Evolutionary conservation across 2,888 invertebrate genomes (phyloP).

Genomic region (Phyllotreta cruciferae): DNA sequence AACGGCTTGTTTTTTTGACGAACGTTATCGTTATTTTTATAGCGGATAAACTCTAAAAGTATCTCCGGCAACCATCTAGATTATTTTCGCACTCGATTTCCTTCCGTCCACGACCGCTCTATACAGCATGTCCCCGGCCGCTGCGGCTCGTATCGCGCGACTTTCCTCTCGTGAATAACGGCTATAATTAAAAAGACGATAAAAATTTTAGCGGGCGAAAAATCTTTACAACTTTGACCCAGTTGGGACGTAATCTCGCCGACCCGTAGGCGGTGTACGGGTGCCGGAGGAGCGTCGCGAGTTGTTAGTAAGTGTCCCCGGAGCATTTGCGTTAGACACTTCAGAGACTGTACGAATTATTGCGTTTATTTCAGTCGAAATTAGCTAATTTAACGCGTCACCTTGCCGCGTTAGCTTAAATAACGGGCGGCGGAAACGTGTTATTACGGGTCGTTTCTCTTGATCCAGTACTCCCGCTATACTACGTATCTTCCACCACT

Average conservation of each 20-base stretch:
- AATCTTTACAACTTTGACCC: constrained; percentile 7
- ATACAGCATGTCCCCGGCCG: no score
- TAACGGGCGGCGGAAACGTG: constrained; percentile 20
- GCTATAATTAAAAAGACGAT: no score
- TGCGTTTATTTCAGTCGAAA: constrained; percentile 29
- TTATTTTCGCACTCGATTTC: no score
- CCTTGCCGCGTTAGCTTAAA: constrained; percentile 24
- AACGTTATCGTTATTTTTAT: no score
- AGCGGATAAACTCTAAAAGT: no score
- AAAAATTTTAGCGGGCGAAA: neutral
- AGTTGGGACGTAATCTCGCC: neutral
- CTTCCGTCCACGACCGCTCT: no score
- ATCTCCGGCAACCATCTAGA: no score
- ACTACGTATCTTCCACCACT: no score
- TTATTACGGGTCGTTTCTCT: constrained; percentile 27
- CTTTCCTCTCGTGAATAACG: no score
- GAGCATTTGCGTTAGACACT: constrained; percentile 25
- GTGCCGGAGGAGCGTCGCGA: constrained; percentile 5
- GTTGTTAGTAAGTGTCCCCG: constrained; percentile 18
- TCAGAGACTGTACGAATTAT: constrained; percentile 27
- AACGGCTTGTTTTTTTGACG: no score
- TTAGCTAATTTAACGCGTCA: constrained; percentile 31
- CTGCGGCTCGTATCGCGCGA: no score
- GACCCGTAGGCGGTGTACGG: neutral
- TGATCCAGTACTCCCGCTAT: constrained; percentile 20